Conservation (phyloP, 2,797 vertebrate species). For the Alosa sapidissima region DNA sequence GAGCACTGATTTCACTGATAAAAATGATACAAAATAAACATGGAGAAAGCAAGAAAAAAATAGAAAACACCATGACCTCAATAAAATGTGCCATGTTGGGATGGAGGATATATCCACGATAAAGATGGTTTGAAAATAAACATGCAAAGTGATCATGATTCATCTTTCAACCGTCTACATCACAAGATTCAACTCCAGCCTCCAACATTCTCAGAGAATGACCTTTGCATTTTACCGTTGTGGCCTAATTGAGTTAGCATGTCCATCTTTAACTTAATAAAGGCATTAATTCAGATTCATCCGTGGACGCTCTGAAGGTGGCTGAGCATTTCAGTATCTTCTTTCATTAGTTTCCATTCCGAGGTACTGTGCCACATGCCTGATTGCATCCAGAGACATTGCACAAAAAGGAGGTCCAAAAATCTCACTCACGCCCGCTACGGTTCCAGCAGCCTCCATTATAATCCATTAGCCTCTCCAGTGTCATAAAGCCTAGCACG, state of each 20-base stretch:
- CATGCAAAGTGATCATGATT: neutral
- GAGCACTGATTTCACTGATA: neutral
- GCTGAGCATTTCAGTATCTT: neutral
- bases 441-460: neutral
- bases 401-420: neutral
- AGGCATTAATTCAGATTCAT: slow-evolving; percentile 7
- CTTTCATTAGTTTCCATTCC: neutral
- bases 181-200: slow-evolving; percentile 50
- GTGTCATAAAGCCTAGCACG: neutral
- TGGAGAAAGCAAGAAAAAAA: neutral
- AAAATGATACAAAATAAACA: neutral
- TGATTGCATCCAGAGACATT: neutral
- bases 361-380: neutral
- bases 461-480: neutral
- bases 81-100: neutral
- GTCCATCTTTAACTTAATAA: neutral
- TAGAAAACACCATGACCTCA: neutral
- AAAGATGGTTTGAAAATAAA: neutral
- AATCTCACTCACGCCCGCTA: neutral
- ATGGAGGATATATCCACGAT: neutral
- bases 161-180: slow-evolving; percentile 40
- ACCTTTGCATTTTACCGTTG: neutral
- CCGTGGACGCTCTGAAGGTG: neutral
- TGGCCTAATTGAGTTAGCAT: neutral
- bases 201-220: neutral